Base-by-base conservation (phyloP, 1,140 invertebrate genomes). In the Polyergus mexicanus region DNA sequence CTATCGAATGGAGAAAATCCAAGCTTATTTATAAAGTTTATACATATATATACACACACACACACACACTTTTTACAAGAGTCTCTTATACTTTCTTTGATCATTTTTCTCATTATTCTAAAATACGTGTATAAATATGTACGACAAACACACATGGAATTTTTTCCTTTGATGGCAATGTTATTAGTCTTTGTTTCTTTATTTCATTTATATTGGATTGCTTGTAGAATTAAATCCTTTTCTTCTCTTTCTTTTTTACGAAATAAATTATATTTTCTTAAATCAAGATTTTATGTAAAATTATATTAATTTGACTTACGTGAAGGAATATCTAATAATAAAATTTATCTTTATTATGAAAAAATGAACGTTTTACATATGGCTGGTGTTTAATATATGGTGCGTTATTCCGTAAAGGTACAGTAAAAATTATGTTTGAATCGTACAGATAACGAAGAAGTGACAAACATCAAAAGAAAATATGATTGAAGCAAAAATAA, bases 341-440 rank as follows among this genome's bases (percentile, higher is more conserved):
- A 93, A 94, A 92, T 91, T 92, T 91, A 91, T 90, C 78, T 94
- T 94, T 94, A 94, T 94, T 94, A 93, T 92, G 89, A 93, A 92
- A 51, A 51, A 94, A 93, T 92, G 91, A 94, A 93, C 89, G 93
- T 93, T 94, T 94, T 94, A 94, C 93, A 94, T 93, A 93, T 93
- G 89, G 89, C 89, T 92, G 87, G 75, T 90, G 72, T 91, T 92
- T 86, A 85, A 66, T 88, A 72, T 75, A 88, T 78, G 76, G 63
- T 69, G 35, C 16, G 58, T 62, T 47, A 88, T 51, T 51, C 83
- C 72, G 83, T 75, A 68, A 71, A 56, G 28, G 47, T 89, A 91
- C 89, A 92, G 56, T 88, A 86, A 84, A 89, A 90, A 92, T 91
- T 90, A 92, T 84, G 80, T 84, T 88, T 89, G 91, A 91, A 89